Conservation (phyloP, 2,888 invertebrate species). For the Lasioglossum malachurum region DNA sequence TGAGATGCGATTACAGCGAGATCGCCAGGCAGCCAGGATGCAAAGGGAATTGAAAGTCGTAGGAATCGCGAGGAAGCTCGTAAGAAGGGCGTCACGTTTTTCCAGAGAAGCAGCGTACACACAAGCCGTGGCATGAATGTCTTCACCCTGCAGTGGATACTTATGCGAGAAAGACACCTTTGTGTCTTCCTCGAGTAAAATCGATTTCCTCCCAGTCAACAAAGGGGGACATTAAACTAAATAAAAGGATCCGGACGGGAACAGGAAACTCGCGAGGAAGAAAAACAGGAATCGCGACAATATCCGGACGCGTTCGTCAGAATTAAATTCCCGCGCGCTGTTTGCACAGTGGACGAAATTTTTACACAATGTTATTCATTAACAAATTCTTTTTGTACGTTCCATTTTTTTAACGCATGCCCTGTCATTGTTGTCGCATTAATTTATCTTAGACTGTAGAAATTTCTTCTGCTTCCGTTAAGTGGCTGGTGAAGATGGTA, state of each 20-base stretch:
- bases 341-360: neutral
- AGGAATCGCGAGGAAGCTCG: constrained; percentile 49
- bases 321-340: neutral
- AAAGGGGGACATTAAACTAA: neutral
- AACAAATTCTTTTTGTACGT: too few species aligned
- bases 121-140: constrained; percentile 44
- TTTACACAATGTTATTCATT: too few species aligned
- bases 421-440: too few species aligned
- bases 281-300: neutral
- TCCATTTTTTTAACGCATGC: too few species aligned
- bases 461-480: neutral
- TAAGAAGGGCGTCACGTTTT: constrained; percentile 50
- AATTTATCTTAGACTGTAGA: too few species aligned
- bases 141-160: constrained; percentile 41
- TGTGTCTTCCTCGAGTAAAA: constrained; percentile 9
- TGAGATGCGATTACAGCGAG: constrained; percentile 37
- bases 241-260: neutral
- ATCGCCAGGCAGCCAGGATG: constrained; percentile 35
- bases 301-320: neutral
- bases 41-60: constrained; percentile 45
- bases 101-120: constrained; percentile 25
- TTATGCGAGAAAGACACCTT: constrained; percentile 43
- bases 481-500: neutral
- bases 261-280: neutral
- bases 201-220: constrained; percentile 13